Evolutionary conservation across 2,797 vertebrate species (phyloP), one percentile per base, ranked within the genome.

Genomic region (Fistularia commersonii): DNA sequence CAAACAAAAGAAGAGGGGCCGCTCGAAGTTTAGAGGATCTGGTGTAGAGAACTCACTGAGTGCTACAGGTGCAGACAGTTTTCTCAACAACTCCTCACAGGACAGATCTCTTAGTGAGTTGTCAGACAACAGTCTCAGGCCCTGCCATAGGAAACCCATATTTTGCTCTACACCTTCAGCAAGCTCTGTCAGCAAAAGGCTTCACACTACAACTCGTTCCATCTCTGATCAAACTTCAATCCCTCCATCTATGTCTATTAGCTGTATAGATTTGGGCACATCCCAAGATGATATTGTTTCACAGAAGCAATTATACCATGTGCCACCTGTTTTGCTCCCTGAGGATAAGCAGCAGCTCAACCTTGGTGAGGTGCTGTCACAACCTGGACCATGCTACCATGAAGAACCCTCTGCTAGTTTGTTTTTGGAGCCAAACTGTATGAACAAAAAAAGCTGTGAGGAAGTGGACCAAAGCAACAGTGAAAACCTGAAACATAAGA

Each of bases 101-200:
- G 82, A 84, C 44, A 64, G 74, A 12, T 79, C 69, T 32, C 72
- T 87, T 11, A 79, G 67, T 6, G 75, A 73, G 41, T 73, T 8
- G 0, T 41, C 54, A 2, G 71, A 81, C 23, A 66, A 31, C n/a
- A 72, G 53, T 48, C 48, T 76, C 0, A 52, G 45, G 12, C 38
- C 49, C 8, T 54, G 41, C 51, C n/a, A 51, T 41, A 70, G 54
- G 55, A 84, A 75, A 48, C 84, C 80, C 0, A 77, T 85, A 7
- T 87, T 80, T 60, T 86, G 83, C 70, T 89, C 87, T 7, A 88
- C 87, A 1, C 86, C 86, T 0, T 87, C 85, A 12, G 69, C 62
- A 6, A 49, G 6, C 6, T 53, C 54, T 15, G 10, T 63, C 1
- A 33, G 8, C 23, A 70, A 64, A 45, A 12, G 10, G 0, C 57